Percentiles rank a stretch among this genome's conserved stretches.
phyloP scores from a whole-genome alignment of 2,797 vertebrate genomes.

The Echeneis naucrates region DNA sequence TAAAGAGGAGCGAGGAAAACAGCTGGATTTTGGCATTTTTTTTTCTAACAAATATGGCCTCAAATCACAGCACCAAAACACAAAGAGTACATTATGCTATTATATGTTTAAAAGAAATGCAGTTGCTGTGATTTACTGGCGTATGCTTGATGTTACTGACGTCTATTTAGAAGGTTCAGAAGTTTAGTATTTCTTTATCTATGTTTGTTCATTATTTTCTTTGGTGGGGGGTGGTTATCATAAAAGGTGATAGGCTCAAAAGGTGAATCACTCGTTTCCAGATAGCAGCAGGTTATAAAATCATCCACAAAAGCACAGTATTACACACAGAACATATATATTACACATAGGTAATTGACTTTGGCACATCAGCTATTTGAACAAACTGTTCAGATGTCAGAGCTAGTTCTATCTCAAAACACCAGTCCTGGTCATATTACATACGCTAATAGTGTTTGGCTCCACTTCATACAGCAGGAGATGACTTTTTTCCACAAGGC shows the following conservation, averaged over 20 bases:
- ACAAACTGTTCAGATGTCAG: neutral
- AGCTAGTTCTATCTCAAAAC: neutral
- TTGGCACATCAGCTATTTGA: neutral
- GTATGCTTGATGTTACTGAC: too few relatives aligned
- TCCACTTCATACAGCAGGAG: neutral
- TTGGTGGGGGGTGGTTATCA: neutral
- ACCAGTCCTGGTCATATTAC: neutral
- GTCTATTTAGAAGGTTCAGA: constrained; percentile 5
- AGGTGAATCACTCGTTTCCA: constrained; percentile 9
- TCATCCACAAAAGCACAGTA: neutral
- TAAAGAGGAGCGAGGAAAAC: neutral
- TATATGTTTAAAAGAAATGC: constrained; percentile 5
- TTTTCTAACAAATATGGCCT: constrained; percentile 25
- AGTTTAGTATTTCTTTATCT: neutral
- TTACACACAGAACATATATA: neutral
- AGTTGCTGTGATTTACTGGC: constrained; percentile 4
- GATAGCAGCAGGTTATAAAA: neutral
- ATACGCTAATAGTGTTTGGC: neutral
- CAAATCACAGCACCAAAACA: constrained; percentile 14
- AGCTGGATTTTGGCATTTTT: constrained; percentile 4
- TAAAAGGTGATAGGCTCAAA: too few relatives aligned
- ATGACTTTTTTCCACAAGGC: neutral
- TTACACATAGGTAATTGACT: neutral
- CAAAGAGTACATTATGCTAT: neutral
- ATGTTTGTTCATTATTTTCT: neutral